Base-by-base conservation (phyloP, 2,113 vertebrate genomes). In the Microcebus griseorufus region DNA sequence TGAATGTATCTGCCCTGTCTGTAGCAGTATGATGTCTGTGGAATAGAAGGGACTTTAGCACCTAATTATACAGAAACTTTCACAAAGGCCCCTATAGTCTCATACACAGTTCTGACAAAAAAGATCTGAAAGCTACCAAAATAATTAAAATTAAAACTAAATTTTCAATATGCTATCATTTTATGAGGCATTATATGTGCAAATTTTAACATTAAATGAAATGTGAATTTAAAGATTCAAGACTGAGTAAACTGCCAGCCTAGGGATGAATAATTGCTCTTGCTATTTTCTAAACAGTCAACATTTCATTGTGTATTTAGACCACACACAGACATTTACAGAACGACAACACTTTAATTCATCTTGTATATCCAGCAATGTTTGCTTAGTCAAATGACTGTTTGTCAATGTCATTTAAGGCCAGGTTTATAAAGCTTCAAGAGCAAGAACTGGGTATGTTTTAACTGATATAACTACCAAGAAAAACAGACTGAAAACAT, bases 361-460 rank as follows among this genome's bases (percentile, higher is more conserved):
- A 96, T 80, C 62, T n/a, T 42, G 55, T 79, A 70, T 39, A 58
- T 53, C 75, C 48, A 88, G 60, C 82, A 37, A 75, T 70, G 58
- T 86, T 91, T 86, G 55, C 81, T 62, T 53, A 78, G 72, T 90
- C 81, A 94, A 93, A 96, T 91, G 96, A 79, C 51, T 73, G 18
- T 79, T 70, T 96, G 79, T 83, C 86, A 51, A 48, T 94, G 96
- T 95, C 82, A 93, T 69, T 88, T 88, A 93, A 93, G 88, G 85
- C 58, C 93, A 97, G 78, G 65, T 86, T 95, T 93, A 95, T 87
- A 94, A 92, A 93, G 73, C 92, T 93, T 91, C 58, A 93, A 86
- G 81, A 95, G 75, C 55, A 91, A 92, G 80, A 96, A 82, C 42
- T 29, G 42, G 72, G 69, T 94, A 78, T 93, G 85, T 79, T 95